Conservation (phyloP, 37 sponge, comb jelly and placozoan species). For the Bolinopsis microptera region DNA sequence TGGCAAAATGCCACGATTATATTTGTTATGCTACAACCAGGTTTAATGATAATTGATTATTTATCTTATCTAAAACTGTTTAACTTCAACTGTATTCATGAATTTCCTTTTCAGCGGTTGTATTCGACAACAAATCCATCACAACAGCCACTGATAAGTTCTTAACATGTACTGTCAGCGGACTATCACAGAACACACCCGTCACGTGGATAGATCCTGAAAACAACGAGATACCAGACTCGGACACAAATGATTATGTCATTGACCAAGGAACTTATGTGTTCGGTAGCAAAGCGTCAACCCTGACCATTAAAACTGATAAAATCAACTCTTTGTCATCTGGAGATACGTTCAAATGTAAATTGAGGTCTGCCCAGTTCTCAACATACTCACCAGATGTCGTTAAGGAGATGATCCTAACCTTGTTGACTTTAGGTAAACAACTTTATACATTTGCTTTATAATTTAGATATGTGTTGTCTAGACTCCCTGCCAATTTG, state of each 20-base stretch:
- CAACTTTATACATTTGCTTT: no score
- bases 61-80: no score
- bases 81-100: no score
- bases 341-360: not conserved
- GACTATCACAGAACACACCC: not conserved
- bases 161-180: not conserved
- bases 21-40: no score
- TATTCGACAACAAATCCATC: not conserved
- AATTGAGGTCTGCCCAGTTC: not conserved
- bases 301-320: not conserved
- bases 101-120: slow-evolving; percentile 1
- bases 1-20: no score
- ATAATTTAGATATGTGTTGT: no score
- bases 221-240: not conserved
- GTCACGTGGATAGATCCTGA: not conserved
- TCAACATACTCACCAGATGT: not conserved
- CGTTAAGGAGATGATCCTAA: not conserved
- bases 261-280: not conserved
- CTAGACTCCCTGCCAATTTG: no score
- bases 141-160: not conserved
- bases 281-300: not conserved
- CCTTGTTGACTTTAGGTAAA: not conserved
- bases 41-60: no score
- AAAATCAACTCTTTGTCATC: not conserved
- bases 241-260: not conserved